These are phyloP conservation scores for Silvanus unidentatus DNA, from an alignment of 2,888 invertebrate species.

Conservation along the genomic window DNA sequence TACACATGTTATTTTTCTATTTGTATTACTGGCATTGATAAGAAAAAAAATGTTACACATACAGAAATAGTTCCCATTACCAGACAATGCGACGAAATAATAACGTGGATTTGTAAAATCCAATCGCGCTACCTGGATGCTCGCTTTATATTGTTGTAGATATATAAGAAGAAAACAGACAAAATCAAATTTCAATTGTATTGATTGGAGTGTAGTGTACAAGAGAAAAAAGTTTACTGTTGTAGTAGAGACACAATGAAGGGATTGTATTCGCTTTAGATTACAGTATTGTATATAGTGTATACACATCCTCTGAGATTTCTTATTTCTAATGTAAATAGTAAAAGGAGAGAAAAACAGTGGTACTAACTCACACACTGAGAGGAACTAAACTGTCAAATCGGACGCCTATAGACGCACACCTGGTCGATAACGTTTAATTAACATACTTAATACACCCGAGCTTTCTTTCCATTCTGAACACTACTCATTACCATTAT, in stretches of 20 bases:
- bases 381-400: conserved; percentile 1
- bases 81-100: neutral
- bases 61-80: neutral
- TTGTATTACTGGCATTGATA: neutral
- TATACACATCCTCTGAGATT: neutral
- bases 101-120: neutral
- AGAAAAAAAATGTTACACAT: too few species aligned
- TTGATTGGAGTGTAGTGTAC: conserved; percentile 23
- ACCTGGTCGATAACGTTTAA: too few species aligned
- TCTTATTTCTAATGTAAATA: conserved; percentile 2
- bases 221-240: neutral
- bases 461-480: too few species aligned
- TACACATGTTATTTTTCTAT: neutral
- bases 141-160: conserved; percentile 16
- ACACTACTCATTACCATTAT: too few species aligned
- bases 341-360: neutral
- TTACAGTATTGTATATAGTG: conserved; percentile 17
- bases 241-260: conserved; percentile 24
- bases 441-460: too few species aligned
- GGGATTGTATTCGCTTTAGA: conserved; percentile 26
- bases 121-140: conserved; percentile 35
- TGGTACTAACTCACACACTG: neutral
- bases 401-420: neutral
- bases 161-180: conserved; percentile 38
- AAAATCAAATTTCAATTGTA: conserved; percentile 40